These are phyloP conservation scores for Sphenodon punctatus DNA, from an alignment of 2,797 vertebrate species.

Conservation along the genomic window DNA sequence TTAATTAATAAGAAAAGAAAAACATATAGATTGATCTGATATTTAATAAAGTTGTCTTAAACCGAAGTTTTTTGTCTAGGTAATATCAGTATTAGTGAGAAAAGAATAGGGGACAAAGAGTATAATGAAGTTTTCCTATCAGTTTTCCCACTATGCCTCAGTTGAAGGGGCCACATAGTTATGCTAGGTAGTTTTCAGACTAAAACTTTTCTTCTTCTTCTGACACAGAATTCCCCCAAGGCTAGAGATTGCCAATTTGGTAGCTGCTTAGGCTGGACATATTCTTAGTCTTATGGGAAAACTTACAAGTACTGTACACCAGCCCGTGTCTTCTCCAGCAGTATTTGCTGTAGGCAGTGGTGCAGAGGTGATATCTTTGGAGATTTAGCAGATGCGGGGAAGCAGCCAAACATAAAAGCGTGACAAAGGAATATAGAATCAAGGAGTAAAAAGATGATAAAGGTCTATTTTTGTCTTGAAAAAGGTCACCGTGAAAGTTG, in stretches of 20 bases:
- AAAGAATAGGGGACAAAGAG: not conserved
- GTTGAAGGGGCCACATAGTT: not conserved
- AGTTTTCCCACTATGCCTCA: not conserved
- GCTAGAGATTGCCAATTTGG: conserved; percentile 12
- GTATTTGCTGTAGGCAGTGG: conserved; percentile 32
- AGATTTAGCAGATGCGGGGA: conserved; percentile 45
- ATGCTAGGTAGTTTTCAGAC: conserved; percentile 13
- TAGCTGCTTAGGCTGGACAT: conserved; percentile 7
- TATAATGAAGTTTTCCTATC: not conserved
- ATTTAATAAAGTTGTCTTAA: too few relatives aligned
- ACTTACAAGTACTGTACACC: not conserved
- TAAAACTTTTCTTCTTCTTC: conserved; percentile 9
- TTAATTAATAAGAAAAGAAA: too few relatives aligned
- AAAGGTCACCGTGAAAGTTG: conserved; percentile 38
- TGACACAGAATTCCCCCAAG: not conserved
- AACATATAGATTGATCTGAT: too few relatives aligned
- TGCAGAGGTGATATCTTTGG: conserved; percentile 43
- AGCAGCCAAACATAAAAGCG: conserved; percentile 49
- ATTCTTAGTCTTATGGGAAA: conserved; percentile 24
- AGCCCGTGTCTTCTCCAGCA: not conserved
- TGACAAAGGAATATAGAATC: conserved; percentile 50
- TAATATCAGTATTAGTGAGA: not conserved
- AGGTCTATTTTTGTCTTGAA: conserved; percentile 52
- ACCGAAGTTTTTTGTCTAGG: too few relatives aligned
- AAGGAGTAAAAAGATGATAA: conserved; percentile 18